Conservation (phyloP, 2,797 vertebrate species). For the Enteromius viviparus region DNA sequence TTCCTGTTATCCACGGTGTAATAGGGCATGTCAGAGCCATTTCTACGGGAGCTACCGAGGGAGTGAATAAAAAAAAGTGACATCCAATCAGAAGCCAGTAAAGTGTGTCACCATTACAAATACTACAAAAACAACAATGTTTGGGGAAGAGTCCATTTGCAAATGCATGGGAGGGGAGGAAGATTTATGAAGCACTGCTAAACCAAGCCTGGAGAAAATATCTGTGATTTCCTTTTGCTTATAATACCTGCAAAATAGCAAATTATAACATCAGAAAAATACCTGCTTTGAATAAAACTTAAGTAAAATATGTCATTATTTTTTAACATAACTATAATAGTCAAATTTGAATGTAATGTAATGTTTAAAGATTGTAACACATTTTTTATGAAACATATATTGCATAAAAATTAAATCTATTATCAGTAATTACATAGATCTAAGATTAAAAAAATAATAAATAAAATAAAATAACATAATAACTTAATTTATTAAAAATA, state of each 20-base stretch:
- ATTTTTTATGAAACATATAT: background rate
- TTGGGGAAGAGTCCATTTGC: slow-evolving; percentile 34
- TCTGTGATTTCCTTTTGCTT: background rate
- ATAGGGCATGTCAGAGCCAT: background rate
- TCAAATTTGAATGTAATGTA: too few species aligned
- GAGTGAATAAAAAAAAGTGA: background rate
- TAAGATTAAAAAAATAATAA: too few species aligned
- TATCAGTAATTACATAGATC: background rate
- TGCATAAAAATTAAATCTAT: background rate
- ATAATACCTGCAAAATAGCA: background rate
- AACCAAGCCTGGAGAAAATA: background rate
- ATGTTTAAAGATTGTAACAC: background rate
- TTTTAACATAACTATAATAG: background rate
- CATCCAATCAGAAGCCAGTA: slow-evolving; percentile 39
- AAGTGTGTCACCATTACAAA: slow-evolving; percentile 29
- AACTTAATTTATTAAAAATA: too few species aligned
- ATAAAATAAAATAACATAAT: too few species aligned
- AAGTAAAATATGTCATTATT: background rate
- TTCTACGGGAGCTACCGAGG: slow-evolving; percentile 1
- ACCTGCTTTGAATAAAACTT: background rate
- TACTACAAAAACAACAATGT: background rate
- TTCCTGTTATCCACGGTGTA: background rate
- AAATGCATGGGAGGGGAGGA: slow-evolving; percentile 41
- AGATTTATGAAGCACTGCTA: slow-evolving; percentile 7
- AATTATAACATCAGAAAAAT: background rate